These are phyloP conservation scores for Lymantria monacha DNA, from an alignment of 2,888 invertebrate species.

Conservation along the genomic window DNA sequence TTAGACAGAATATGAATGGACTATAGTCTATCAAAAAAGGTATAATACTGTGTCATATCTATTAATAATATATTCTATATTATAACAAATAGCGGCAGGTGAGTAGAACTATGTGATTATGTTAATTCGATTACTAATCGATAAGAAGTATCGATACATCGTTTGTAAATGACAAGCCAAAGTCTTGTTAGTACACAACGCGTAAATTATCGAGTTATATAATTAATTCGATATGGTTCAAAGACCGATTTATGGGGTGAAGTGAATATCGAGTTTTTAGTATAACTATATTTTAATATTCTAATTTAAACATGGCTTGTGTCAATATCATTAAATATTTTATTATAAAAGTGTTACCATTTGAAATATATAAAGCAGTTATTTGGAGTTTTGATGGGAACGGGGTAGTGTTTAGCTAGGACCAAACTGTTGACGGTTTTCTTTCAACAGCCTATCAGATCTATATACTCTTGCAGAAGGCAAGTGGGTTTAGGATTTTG, in stretches of 20 bases:
- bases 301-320: neutral
- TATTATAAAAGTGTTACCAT: too few relatives aligned
- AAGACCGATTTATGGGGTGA: conserved; percentile 18
- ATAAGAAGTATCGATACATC: conserved; percentile 37
- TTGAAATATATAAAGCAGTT: too few relatives aligned
- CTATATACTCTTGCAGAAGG: too few relatives aligned
- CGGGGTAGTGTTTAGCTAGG: too few relatives aligned
- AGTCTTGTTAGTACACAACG: conserved; percentile 16
- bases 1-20: too few relatives aligned
- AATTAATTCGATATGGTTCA: conserved; percentile 22
- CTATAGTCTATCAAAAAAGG: conserved; percentile 1
- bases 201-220: conserved; percentile 17
- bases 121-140: conserved; percentile 47
- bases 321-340: too few relatives aligned
- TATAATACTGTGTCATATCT: conserved; percentile 10
- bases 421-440: too few relatives aligned
- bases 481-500: too few relatives aligned
- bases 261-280: neutral
- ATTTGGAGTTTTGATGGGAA: too few relatives aligned
- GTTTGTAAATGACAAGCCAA: conserved; percentile 37
- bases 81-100: conserved; percentile 37
- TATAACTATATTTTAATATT: neutral
- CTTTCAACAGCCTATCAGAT: too few relatives aligned
- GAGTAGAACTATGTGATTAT: conserved; percentile 39
- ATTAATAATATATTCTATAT: conserved; percentile 1